These are phyloP conservation scores for Rana temporaria DNA, from an alignment of 2,113 vertebrate species.

Conservation along the genomic window DNA sequence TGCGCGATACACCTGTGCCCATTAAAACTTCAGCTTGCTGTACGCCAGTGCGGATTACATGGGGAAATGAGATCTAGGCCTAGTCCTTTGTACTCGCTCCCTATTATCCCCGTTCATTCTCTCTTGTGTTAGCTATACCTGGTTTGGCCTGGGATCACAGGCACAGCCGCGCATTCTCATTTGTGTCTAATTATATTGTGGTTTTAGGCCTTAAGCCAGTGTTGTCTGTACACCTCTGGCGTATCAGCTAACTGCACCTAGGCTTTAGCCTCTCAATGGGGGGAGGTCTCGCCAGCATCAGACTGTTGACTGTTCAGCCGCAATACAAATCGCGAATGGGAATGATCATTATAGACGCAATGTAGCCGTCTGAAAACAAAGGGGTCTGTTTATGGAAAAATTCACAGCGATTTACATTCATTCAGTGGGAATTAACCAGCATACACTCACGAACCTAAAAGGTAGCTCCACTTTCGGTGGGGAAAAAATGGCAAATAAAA, in stretches of 20 bases:
- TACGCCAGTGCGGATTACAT: neutral
- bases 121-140: neutral
- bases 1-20: too few species aligned
- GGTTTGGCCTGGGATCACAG: constrained; percentile 11
- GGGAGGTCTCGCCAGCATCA: neutral
- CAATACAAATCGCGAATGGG: neutral
- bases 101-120: neutral
- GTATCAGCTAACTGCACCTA: neutral
- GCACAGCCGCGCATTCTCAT: neutral
- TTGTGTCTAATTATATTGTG: constrained; percentile 35
- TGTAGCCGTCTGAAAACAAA: too few species aligned
- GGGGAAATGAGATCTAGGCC: neutral
- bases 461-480: too few species aligned
- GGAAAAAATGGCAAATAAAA: too few species aligned
- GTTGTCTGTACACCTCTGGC: neutral
- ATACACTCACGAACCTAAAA: too few species aligned
- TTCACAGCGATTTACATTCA: too few species aligned
- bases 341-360: too few species aligned
- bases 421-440: too few species aligned
- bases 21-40: too few species aligned
- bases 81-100: neutral
- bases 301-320: neutral
- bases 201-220: neutral
- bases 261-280: neutral
- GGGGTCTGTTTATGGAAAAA: too few species aligned